phyloP scores from a whole-genome alignment of 2,113 vertebrate species.

The Tenrec ecaudatus region DNA sequence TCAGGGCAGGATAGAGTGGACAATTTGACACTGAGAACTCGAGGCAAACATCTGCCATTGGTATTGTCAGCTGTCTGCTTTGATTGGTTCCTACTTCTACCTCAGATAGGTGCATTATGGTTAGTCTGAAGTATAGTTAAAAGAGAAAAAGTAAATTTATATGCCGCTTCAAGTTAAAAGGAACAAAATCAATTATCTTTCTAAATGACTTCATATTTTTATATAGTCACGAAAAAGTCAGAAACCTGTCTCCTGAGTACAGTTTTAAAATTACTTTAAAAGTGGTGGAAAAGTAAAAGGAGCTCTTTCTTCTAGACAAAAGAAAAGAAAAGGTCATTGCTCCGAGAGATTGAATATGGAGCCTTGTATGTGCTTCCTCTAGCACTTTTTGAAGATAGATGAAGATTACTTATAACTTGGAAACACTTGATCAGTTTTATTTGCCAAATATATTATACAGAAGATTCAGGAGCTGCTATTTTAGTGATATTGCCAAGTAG shows the following conservation, averaged over 20 bases:
- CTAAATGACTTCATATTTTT: neutral
- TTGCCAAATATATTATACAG: rapidly evolving
- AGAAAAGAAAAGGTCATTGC: conserved; percentile 52
- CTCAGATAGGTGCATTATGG: neutral
- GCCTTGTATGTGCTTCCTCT: neutral
- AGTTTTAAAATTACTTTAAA: conserved; percentile 67
- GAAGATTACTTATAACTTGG: neutral
- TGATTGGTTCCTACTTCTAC: neutral
- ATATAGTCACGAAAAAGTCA: neutral
- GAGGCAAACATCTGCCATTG: rapidly evolving
- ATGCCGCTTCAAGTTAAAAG: conserved; percentile 28
- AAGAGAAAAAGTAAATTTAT: too few relatives aligned
- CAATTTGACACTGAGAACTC: too few relatives aligned
- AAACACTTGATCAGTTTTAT: neutral
- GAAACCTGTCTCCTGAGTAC: neutral
- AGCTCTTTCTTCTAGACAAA: conserved; percentile 52
- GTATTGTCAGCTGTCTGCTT: rapidly evolving
- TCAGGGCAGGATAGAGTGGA: rapidly evolving
- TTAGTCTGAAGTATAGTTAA: neutral
- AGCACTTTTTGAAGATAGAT: neutral
- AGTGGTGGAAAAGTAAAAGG: conserved; percentile 61
- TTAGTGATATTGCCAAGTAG: rapidly evolving
- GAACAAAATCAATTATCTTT: conserved; percentile 29
- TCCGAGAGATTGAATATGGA: conserved; percentile 26
- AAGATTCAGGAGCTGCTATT: neutral